Conservation (phyloP, 2,888 invertebrate genomes). For the Chloromyia formosa region DNA sequence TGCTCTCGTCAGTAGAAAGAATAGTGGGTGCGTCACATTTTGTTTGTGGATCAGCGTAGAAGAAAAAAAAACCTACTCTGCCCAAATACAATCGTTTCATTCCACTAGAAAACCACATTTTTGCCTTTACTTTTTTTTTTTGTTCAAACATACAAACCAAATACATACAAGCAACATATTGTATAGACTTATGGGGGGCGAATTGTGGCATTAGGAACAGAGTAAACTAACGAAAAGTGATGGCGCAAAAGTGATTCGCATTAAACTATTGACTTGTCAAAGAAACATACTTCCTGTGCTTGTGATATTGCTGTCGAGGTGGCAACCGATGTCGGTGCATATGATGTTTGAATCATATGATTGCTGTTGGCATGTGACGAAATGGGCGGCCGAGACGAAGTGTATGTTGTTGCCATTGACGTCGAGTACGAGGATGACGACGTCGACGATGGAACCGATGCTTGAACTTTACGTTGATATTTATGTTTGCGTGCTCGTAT, state of each 20-base stretch:
- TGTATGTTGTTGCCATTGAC: slow-evolving; percentile 45
- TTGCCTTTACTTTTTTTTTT: too few species aligned
- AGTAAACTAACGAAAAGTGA: too few species aligned
- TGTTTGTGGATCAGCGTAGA: neutral
- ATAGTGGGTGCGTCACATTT: too few species aligned
- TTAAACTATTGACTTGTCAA: neutral
- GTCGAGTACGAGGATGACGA: slow-evolving; percentile 49
- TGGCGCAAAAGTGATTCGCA: too few species aligned
- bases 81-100: too few species aligned
- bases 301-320: slow-evolving; percentile 61
- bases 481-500: slow-evolving; percentile 75
- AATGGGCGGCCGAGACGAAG: slow-evolving; percentile 61
- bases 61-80: neutral
- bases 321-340: slow-evolving; percentile 58
- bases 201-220: too few species aligned
- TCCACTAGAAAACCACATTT: too few species aligned
- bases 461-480: slow-evolving; percentile 69
- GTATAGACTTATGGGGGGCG: too few species aligned
- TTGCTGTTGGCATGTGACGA: slow-evolving; percentile 67
- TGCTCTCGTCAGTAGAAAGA: too few species aligned
- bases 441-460: slow-evolving; percentile 54
- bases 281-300: slow-evolving; percentile 63
- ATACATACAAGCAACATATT: too few species aligned
- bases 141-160: too few species aligned
- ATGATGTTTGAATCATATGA: slow-evolving; percentile 57